Evolutionary conservation across 2,888 invertebrate species (phyloP), one percentile per base, ranked within the genome.

Genomic region (Tanypteryx hageni): DNA sequence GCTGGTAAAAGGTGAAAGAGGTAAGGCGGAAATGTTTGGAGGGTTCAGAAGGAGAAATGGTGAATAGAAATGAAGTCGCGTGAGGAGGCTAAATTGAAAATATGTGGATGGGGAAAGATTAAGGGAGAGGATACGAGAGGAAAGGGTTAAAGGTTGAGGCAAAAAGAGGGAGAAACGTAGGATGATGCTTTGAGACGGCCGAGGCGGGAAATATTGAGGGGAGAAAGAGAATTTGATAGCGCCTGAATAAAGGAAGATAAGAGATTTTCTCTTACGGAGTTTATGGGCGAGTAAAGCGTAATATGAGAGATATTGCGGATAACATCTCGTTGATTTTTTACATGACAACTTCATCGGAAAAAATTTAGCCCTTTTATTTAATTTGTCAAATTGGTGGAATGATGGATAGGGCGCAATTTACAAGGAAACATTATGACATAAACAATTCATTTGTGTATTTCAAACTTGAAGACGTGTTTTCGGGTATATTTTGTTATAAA

Each of bases 51-150:
- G 44, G 56, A 83, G 56, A n/a, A 27, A 44, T 13, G 44, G 16
- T 83, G 27, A 83, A n/a, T 16, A 44, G 4, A 44, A 85, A 22
- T 56, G 18, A 61, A 61, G 61, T 61, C 44, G n/a, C 58, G 85
- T 18, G 58, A 22, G 57, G 57, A 22, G 57, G 44, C 56, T n/a
- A 84, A 84, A 84, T 84, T 84, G 84, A 84, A 84, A 56, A 84
- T 56, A 56, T 56, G 84, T n/a, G 56, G 44, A 84, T 84, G 84
- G n/a, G 56, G 56, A 84, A 44, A 84, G 84, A 84, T 84, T 84
- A 84, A n/a, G 68, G 44, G 44, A 68, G 68, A 18, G 85, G 22
- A 61, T 16, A 86, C 27, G 58, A 58, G 27, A 86, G 27, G 22
- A 18, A n/a, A 22, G 18, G 58, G 58, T 22, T n/a, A 58, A 85